A percentile compares a stretch with the other conserved stretches of the same genome.
These are phyloP conservation scores for Silurus aristotelis DNA, from an alignment of 2,797 vertebrate genomes.

Conservation along the genomic window DNA sequence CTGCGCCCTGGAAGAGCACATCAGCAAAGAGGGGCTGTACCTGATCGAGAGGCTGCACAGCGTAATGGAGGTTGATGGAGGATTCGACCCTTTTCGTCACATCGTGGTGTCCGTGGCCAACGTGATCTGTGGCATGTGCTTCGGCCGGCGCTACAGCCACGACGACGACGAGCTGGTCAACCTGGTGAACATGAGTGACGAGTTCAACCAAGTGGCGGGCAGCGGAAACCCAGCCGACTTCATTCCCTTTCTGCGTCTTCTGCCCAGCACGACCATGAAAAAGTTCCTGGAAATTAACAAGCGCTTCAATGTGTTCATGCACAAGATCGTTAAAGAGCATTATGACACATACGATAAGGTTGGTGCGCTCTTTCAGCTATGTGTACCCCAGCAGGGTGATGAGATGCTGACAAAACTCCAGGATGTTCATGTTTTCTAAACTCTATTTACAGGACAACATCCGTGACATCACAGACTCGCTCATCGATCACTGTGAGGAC, in stretches of 20 bases:
- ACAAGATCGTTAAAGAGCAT: slow-evolving; percentile 82
- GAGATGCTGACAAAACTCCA: not conserved
- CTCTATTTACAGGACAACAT: slow-evolving; percentile 77
- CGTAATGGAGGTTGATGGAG: slow-evolving; percentile 72
- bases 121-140: slow-evolving; percentile 89
- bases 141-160: slow-evolving; percentile 85
- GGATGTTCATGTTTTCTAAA: not conserved
- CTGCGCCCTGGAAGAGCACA: slow-evolving; percentile 86
- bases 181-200: slow-evolving; percentile 76
- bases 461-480: slow-evolving; percentile 89
- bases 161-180: slow-evolving; percentile 79
- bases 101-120: slow-evolving; percentile 88
- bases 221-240: slow-evolving; percentile 84
- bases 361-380: slow-evolving; percentile 12
- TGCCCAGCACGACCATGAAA: slow-evolving; percentile 79
- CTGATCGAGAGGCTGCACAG: slow-evolving; percentile 74
- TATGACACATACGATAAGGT: slow-evolving; percentile 86
- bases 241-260: slow-evolving; percentile 82
- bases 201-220: slow-evolving; percentile 77
- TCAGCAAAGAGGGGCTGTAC: slow-evolving; percentile 77
- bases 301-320: slow-evolving; percentile 70
- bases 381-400: no score
- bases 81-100: slow-evolving; percentile 78
- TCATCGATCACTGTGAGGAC: slow-evolving; percentile 88
- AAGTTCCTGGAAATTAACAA: slow-evolving; percentile 76